Evolutionary conservation across 2,797 vertebrate species (phyloP), one percentile per base, ranked within the genome.

Genomic region (Sebastes jordani): DNA sequence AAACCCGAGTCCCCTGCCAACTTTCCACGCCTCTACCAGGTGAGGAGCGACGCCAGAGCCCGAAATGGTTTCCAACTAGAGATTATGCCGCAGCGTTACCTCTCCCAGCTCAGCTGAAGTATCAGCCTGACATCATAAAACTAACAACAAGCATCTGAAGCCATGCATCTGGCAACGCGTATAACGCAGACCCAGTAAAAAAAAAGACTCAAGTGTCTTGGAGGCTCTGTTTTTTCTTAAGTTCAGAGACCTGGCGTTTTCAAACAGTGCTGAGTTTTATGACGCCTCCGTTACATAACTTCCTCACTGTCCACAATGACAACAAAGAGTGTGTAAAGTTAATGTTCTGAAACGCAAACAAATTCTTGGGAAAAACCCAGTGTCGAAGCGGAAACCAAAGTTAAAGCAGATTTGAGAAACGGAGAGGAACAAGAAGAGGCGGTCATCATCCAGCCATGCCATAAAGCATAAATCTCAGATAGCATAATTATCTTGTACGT

Each of bases 271-370:
- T 29, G 78, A 60, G 52, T 83, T 95, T 96, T 96, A 95, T 86
- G 90, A 90, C 58, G 14, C 89, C 91, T 89, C 90, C 87, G 78
- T 95, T 89, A 94, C 94, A 95, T 95, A 95, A 96, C 95, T 81
- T 94, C 95, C 90, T 66, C 80, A 87, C 88, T 82, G 88, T 93
- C 91, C 81, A 85, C 87, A 90, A 83, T 78, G 86, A 94, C 95
- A 92, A 95, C 92, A 95, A 93, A 93, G 94, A 92, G 93, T 90
- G 94, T 89, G 93, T 94, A 95, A 96, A 96, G 94, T 95, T 95
- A 95, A 96, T 84, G 91, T 92, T 87, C 88, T 83, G 93, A 93
- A 95, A 96, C 94, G 67, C 93, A 95, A 95, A 95, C 91, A 93
- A 89, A 91, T 83, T 84, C 88, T 78, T 6, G 83, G 89, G 84